Conservation (phyloP, 1,140 invertebrate species). For the Drosophila arizonae region DNA sequence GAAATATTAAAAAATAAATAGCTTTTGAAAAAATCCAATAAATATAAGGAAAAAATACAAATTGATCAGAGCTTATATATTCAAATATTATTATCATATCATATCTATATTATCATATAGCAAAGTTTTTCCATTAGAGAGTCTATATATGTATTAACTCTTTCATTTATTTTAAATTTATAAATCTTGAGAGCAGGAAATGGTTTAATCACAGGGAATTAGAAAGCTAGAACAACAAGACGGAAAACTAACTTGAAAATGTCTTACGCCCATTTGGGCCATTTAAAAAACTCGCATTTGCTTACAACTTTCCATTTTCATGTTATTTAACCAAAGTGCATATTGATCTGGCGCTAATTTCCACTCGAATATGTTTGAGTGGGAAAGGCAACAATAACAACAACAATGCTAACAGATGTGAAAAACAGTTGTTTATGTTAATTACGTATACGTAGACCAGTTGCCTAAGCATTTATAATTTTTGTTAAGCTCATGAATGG, state of each 20-base stretch:
- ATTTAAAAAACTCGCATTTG: constrained; percentile 10
- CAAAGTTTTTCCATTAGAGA: too few species aligned
- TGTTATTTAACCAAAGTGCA: constrained; percentile 52
- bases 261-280: not conserved
- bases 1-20: too few species aligned
- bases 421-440: constrained; percentile 73
- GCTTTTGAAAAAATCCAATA: too few species aligned
- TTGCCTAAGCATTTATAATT: constrained; percentile 30
- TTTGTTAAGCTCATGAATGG: constrained; percentile 16
- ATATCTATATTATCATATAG: too few species aligned
- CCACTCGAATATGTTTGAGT: constrained; percentile 27
- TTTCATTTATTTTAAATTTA: too few species aligned
- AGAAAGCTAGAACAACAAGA: not conserved
- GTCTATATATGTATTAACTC: too few species aligned
- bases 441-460: constrained; percentile 51
- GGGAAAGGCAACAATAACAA: constrained; percentile 42
- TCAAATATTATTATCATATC: too few species aligned
- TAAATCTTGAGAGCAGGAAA: too few species aligned
- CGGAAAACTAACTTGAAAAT: too few species aligned
- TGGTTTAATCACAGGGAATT: not conserved
- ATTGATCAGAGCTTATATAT: too few species aligned
- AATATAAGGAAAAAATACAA: too few species aligned
- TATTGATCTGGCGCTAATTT: constrained; percentile 70
- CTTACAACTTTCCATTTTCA: constrained; percentile 62
- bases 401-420: constrained; percentile 12